Base-by-base conservation (phyloP, 2,113 vertebrate genomes). In the Callorhinus ursinus region DNA sequence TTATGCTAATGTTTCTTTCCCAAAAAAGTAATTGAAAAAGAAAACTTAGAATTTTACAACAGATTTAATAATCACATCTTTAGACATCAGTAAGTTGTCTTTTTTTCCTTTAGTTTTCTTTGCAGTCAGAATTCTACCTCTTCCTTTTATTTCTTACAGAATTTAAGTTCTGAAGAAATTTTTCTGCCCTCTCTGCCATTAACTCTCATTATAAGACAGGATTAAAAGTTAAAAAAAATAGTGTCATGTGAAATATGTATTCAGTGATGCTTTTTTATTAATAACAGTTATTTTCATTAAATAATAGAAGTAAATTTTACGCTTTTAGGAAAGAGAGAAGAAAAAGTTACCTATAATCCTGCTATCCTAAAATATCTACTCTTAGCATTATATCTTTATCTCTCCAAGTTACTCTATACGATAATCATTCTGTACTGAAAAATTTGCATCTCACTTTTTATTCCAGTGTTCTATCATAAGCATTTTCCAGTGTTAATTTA, bases 11-110 rank as follows among this genome's bases (percentile, higher is more conserved):
- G n/a, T 42, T 67, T 90, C 57, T 55, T 83, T 83, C 11, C 59
- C 67, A 69, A 77, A 93, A 96, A 8, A 77, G 33, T 74, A 89
- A 51, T 26, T 93, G 46, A 83, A 83, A 88, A 88, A 92, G 61
- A 92, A 87, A 92, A 39, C 8, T 71, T 77, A 36, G 59, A 65
- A 74, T 72, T 69, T 61, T 53, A 57, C 11, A 67, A 7, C 19
- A 63, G 18, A 26, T 93, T 96, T 88, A 76, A 67, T 93, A 39
- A n/a, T 84, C 33, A 83, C 31, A 24, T 76, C 82, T 57, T 53
- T 96, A 87, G 31, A 49, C 3, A 55, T 57, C 49, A 76, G 11
- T 57, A 90, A 11, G 39, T 51, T 81, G 21, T 76, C 67, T 83
- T 21, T 85, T 83, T 76, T 76, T 74, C 22, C 22, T 76, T 57